phyloP scores from a whole-genome alignment of 2,888 invertebrate genomes.

The Diarsia mendica region DNA sequence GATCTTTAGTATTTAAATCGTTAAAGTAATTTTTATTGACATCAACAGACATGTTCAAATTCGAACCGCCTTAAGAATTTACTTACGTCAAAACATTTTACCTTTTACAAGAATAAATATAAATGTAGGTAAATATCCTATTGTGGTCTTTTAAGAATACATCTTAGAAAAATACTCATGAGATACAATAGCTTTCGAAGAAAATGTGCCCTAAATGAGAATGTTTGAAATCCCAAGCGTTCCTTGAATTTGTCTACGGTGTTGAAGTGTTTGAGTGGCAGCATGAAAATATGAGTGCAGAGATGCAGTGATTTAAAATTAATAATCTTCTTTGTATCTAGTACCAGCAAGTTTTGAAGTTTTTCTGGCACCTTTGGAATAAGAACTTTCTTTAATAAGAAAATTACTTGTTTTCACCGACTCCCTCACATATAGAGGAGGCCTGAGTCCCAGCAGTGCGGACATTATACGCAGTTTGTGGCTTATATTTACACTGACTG shows the following conservation, averaged over 20 bases:
- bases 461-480: no score
- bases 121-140: neutral
- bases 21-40: neutral
- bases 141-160: constrained; percentile 11
- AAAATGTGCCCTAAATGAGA: constrained; percentile 33
- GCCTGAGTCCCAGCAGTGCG: no score
- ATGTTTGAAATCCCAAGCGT: constrained; percentile 53
- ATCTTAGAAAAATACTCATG: constrained; percentile 32
- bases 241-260: constrained; percentile 36
- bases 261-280: constrained; percentile 34
- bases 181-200: constrained; percentile 23
- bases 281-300: constrained; percentile 17
- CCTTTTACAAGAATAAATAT: neutral
- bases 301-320: constrained; percentile 8
- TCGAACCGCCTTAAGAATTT: neutral
- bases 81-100: neutral
- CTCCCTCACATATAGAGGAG: no score
- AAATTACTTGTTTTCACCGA: no score
- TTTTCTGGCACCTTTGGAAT: neutral
- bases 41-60: neutral
- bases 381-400: neutral
- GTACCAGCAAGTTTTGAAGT: neutral
- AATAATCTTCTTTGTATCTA: neutral
- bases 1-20: neutral
- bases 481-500: no score